These are phyloP conservation scores for Xestoiulus laeticollis DNA, from an alignment of 2,888 invertebrate genomes.

Conservation along the genomic window DNA sequence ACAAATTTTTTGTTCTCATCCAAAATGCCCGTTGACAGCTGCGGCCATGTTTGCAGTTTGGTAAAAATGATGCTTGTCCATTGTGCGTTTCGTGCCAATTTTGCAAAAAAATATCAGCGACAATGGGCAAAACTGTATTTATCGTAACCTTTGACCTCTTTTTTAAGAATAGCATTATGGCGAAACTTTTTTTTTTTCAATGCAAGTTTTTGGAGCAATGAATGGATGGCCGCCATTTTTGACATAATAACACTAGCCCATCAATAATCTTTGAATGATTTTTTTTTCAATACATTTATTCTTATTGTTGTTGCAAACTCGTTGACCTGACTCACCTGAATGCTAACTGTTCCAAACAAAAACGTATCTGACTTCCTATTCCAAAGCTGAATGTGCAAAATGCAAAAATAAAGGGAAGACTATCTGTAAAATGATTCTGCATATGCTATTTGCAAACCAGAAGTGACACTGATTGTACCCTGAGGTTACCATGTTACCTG, in stretches of 20 bases:
- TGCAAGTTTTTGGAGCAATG: not conserved
- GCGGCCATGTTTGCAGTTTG: not conserved
- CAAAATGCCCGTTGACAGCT: not conserved
- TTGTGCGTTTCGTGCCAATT: not conserved
- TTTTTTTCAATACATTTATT: not conserved
- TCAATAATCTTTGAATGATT: conserved; percentile 3
- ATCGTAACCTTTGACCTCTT: not conserved
- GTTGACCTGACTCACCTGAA: not conserved
- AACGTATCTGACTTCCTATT: not conserved
- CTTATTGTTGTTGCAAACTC: not conserved
- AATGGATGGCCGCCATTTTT: not conserved
- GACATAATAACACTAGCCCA: not conserved
- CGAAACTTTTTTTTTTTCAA: not conserved
- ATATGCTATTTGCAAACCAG: no score
- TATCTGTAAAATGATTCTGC: not conserved
- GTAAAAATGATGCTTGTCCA: not conserved
- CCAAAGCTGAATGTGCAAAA: not conserved
- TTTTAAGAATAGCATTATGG: not conserved
- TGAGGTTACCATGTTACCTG: no score
- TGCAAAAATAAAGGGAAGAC: not conserved
- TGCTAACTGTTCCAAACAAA: not conserved
- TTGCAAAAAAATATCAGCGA: not conserved
- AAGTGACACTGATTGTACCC: no score
- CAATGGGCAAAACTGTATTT: conserved; percentile 21
- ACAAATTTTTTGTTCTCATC: not conserved